Conservation (phyloP, 1,140 invertebrate genomes). For the Calephelis virginiensis region DNA sequence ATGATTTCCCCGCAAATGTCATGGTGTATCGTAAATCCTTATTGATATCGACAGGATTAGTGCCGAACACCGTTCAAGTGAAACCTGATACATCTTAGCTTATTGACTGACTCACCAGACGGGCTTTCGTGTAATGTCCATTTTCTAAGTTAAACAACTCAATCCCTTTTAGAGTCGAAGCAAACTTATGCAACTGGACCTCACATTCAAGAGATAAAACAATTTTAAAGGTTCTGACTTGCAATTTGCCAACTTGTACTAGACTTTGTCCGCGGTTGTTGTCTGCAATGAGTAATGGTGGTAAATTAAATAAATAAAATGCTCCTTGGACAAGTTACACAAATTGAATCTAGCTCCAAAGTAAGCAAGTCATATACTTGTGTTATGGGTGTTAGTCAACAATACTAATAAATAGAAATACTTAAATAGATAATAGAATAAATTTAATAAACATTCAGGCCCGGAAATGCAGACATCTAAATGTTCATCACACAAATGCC, state of each 20-base stretch:
- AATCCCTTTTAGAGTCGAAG: constrained; percentile 10
- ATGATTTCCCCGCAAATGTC: constrained; percentile 1
- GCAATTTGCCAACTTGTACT: not conserved
- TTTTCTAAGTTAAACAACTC: constrained; percentile 14
- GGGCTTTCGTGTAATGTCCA: constrained; percentile 1
- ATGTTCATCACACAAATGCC: no score
- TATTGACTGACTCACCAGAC: constrained; percentile 13
- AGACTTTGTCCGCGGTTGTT: not conserved
- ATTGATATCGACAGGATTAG: constrained; percentile 6
- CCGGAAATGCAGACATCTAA: no score
- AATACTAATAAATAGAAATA: no score
- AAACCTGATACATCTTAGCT: constrained; percentile 8
- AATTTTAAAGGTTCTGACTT: not conserved
- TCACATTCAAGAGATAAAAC: not conserved
- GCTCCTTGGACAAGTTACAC: no score
- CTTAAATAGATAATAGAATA: no score
- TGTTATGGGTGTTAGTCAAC: no score
- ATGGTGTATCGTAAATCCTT: constrained; percentile 2
- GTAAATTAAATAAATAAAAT: no score
- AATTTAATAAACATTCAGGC: no score
- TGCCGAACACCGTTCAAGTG: constrained; percentile 4
- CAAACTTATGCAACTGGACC: constrained; percentile 4
- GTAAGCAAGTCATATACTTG: no score
- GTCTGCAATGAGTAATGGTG: not conserved
- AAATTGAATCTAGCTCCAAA: no score